Base-by-base conservation (phyloP, 2,797 vertebrate species). In the Amblyopsis hoosieri region DNA sequence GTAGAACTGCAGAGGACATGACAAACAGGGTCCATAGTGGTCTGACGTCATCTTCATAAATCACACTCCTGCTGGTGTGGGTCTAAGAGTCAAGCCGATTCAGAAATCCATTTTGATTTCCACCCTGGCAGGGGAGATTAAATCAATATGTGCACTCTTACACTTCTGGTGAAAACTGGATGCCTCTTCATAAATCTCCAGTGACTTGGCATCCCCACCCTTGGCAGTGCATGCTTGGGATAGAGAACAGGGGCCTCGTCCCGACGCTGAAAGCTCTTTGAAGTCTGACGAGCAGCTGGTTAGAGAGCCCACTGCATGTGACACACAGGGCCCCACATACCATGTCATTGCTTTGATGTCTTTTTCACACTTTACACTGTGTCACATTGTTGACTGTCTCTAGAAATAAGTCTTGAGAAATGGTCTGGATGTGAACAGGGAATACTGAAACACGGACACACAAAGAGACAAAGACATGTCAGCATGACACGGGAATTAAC, bases 221-320 rank as follows among this genome's bases (percentile, higher is more conserved):
- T 6, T 60, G 23, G 53, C 54, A 13, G 52, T 45, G 12, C 66
- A 54, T 69, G 42, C 54, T 67, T 19, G 19, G 64, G 64, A 75
- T 69, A 67, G 69, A 71, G 23, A 54, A 57, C 54, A 3, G 0
- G 52, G 79, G 73, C 54, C 60, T 53, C 0, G 9, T 14, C 64
- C 55, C 37, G 77, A 8, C 37, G 66, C 64, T 64, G 55, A 57
- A 50, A 56, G 48, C 48, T 56, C 76, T 84, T 83, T 86, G 74
- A 86, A 80, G 78, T 85, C 61, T 47, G 74, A 74, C 67, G 62
- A 83, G 74, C 84, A 82, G 76, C 81, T 87, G 86, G 87, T 86
- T 84, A 81, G 74, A 58, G 31, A 68, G 72, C 67, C 73, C 79
- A 78, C 70, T 69, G 79, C 78, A 76, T 63, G 70, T 76, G 69